Base-by-base conservation (phyloP, 2,113 vertebrate species). In the Amphiprion ocellaris region DNA sequence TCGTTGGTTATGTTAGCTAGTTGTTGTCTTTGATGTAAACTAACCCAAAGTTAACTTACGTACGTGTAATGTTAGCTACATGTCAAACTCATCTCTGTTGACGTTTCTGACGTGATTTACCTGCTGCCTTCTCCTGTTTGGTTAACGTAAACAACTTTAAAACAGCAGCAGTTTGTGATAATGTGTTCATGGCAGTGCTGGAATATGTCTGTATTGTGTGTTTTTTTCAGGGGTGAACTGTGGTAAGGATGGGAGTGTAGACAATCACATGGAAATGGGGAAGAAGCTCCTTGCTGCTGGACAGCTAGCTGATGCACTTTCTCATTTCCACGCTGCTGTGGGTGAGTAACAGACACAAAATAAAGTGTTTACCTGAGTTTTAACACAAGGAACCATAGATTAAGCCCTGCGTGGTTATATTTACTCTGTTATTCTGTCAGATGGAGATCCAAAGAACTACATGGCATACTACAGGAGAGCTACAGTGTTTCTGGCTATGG, bases 201-300 rank as follows among this genome's bases (percentile, higher is more conserved):
- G 12, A 9, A 19, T n/a, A 2, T 62, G 21, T 44, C 5, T 39
- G 17, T 50, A 21, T 49, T 84, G 16, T 39, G 24, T 74, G 46
- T 82, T 77, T 70, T n/a, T 65, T 87, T 39, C 90, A 99, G 98
- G 97, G 84, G 97, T 96, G n/a, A 95, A 95, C 63, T 97, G 97
- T 92, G 96, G 96, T 79, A 95, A 96, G 74, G 97, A 97, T 90
- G 96, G 94, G 10, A 96, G 97, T 87, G 96, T 98, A 64, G 98
- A 99, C 91, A 98, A 96, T 63, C 98, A 99, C 5, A 96, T 99
- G 82, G 98, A 99, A 92, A 96, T 99, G 97, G 98, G 98, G 23
- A 99, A 99, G 95, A 99, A 99, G 17, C 94, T 99, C 46, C 89
- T 99, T 53, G 98, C 98, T 74, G 98, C 98, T 47, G 98, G 98